A percentile compares a stretch with the other conserved stretches of the same genome.
phyloP scores from a whole-genome alignment of 2,797 vertebrate genomes.

The Pipistrellus pygmaeus region DNA sequence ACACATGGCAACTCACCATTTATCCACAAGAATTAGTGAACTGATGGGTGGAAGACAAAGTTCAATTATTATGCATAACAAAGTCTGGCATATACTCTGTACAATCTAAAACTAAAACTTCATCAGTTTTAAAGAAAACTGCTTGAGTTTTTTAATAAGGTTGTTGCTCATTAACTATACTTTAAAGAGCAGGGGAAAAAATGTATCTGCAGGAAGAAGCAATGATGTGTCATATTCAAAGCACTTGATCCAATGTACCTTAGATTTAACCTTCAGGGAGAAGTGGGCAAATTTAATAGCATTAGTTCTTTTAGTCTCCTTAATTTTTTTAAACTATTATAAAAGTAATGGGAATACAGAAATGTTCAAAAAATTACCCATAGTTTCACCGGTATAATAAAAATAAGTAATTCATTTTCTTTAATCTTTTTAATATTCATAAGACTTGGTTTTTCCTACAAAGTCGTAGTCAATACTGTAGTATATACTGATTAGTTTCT shows the following conservation, averaged over 20 bases:
- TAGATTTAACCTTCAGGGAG: not conserved
- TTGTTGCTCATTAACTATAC: not conserved
- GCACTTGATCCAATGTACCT: not conserved
- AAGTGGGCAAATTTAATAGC: not conserved
- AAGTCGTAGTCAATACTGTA: not conserved
- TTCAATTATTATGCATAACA: not conserved
- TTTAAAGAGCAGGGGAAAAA: conserved; percentile 19
- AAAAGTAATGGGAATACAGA: conserved; percentile 28
- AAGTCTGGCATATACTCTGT: not conserved
- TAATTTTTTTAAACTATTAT: not conserved
- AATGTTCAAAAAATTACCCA: not conserved
- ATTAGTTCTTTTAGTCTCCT: not conserved
- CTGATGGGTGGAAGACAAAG: not conserved
- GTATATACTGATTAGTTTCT: not conserved
- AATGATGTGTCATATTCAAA: not conserved
- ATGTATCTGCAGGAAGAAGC: not conserved
- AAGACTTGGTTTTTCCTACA: not conserved
- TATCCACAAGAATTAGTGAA: conserved; percentile 13
- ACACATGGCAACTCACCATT: not conserved
- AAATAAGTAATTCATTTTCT: conserved; percentile 21
- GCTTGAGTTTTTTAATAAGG: not conserved
- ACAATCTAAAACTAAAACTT: conserved; percentile 17
- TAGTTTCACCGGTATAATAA: not conserved
- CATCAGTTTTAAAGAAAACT: not conserved
- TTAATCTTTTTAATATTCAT: not conserved